Evolutionary conservation across 2,113 vertebrate genomes (phyloP), one percentile per base, ranked within the genome.

Genomic region (Myotis lucifugus): DNA sequence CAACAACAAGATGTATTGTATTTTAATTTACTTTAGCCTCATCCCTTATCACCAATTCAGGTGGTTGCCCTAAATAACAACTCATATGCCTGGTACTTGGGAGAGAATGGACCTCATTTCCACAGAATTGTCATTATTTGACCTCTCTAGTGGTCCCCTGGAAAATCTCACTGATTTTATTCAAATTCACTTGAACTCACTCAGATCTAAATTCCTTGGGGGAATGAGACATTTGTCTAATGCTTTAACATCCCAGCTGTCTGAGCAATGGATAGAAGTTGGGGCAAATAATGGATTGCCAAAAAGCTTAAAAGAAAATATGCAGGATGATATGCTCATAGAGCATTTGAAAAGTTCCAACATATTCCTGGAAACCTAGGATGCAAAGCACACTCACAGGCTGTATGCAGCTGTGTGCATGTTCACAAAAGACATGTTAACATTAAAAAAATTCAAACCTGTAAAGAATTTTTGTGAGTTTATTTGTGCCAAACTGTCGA

Each of bases 181-280:
- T 92, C 64, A 77, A 66, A 90, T 25, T 88, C 32, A 37, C 48
- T 84, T 66, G 74, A 90, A 88, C 66, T 92, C 74, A 56, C 3
- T 48, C 5, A 19, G 34, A 34, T 42, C 19, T 50, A 56, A 90
- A 74, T 13, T 14, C 40, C 69, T 95, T 95, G n/a, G 3, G 37
- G 61, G 32, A 15, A 85, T 5, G 34, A 67, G 12, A 8, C 19
- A n/a, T 88, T 81, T 64, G 11, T 85, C 79, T 95, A 70, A n/a
- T 69, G 46, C n/a, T 92, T 78, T 79, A 92, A 86, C 54, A 73
- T 72, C 40, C 72, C 11, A 67, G 46, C 6, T 91, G 21, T 74
- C 76, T 84, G 40, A 56, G 50, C 54, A 84, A 42, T 50, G 79
- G 42, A 78, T 59, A 19, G 73, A 86, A 84, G 27, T 84, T 48